Conservation (phyloP, 2,113 vertebrate genomes). For the Cochlearius cochlearius region DNA sequence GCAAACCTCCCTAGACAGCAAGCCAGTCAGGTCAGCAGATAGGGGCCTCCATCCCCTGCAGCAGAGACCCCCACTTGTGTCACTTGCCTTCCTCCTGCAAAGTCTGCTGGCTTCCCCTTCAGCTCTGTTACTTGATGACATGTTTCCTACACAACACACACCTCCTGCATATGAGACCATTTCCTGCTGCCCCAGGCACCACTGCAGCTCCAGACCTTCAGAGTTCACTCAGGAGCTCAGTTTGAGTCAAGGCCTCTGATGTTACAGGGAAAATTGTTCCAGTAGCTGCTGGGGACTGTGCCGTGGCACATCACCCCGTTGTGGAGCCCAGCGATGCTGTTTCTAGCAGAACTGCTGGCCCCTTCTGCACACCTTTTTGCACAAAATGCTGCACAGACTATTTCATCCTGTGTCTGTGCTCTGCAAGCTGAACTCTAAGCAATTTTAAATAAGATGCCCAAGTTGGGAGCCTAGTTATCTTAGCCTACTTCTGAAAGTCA, state of each 20-base stretch:
- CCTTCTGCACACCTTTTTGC: neutral
- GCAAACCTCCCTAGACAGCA: neutral
- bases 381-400: neutral
- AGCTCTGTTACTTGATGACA: neutral
- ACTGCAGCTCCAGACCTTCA: neutral
- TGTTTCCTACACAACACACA: neutral
- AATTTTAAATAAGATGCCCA: neutral
- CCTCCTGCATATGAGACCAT: neutral
- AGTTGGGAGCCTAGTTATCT: neutral
- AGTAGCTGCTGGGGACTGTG: too few species aligned
- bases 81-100: neutral
- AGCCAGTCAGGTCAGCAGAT: neutral
- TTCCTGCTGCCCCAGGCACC: neutral
- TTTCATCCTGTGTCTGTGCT: neutral
- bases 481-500: neutral
- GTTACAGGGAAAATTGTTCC: neutral
- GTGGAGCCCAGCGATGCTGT: neutral
- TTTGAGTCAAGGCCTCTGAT: neutral
- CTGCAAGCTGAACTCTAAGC: neutral
- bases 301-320: fast-evolving
- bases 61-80: neutral
- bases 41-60: neutral
- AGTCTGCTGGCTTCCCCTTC: neutral
- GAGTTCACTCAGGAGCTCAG: neutral
- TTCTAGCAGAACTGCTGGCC: neutral